Base-by-base conservation (phyloP, 2,888 invertebrate species). In the Brachyptera putata region DNA sequence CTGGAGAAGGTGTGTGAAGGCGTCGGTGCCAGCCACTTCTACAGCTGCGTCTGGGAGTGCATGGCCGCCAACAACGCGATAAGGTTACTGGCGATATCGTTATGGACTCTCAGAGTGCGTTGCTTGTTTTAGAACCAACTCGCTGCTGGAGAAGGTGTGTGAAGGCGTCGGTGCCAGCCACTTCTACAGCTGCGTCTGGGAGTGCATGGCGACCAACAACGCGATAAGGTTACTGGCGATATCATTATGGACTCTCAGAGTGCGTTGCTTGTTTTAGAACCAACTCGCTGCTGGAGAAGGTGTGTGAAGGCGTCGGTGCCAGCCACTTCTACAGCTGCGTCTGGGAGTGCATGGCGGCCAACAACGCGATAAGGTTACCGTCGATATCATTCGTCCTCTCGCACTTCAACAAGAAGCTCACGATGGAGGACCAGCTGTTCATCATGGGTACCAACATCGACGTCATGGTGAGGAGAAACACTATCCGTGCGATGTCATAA, bases 111-210 rank as follows among this genome's bases (percentile, higher is more conserved):
- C n/a, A n/a, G n/a, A n/a, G n/a, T n/a, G n/a, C n/a, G n/a, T n/a
- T n/a, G n/a, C n/a, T n/a, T n/a, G 67, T 71, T 71, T 1, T 66
- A 84, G 84, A 68, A 84, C 84, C 1, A 83, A 82, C 69, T 74
- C 75, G 37, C 75, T 89, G 58, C 71, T 89, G 63, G 84, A 84
- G 68, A 83, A 84, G 69, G 85, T 92, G 7, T 87, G 88, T 70
- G 82, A 84, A 56, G 86, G 87, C 36, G 90, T 91, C 11, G 89
- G 87, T 56, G 80, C 84, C 0, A 80, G 81, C 60, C 87, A 86
- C 72, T 95, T 94, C 76, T 94, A 91, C 75, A 87, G 89, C 1
- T 89, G 90, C 71, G 78, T 95, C 43, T 95, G 95, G 95, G 88
- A 91, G 70, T 89, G 91, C 70, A 82, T 94, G 56, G 82, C 87